These are phyloP conservation scores for Netelia inedita DNA, from an alignment of 2,888 invertebrate species.

Conservation along the genomic window DNA sequence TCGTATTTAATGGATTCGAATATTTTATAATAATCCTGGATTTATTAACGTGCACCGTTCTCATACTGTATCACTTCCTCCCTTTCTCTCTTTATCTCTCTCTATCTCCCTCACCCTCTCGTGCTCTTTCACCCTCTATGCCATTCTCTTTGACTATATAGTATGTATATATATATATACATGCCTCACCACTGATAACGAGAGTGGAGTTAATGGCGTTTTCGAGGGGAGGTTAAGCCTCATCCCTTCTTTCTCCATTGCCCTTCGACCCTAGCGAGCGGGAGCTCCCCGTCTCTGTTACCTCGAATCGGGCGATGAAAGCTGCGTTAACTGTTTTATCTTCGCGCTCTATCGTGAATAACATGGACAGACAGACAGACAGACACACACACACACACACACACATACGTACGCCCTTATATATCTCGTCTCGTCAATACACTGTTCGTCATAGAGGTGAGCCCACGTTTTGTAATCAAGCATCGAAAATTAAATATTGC, in stretches of 20 bases:
- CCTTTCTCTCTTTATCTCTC: slow-evolving; percentile 1
- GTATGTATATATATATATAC: background rate
- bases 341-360: slow-evolving; percentile 10
- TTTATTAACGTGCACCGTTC: slow-evolving; percentile 38
- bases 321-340: slow-evolving; percentile 53
- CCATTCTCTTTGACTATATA: too few species aligned
- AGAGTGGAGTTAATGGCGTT: slow-evolving; percentile 58
- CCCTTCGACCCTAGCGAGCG: background rate
- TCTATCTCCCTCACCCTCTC: slow-evolving; percentile 3
- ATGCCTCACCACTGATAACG: slow-evolving; percentile 19
- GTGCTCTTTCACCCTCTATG: background rate
- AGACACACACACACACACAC: background rate
- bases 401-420: background rate
- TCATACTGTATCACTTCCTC: background rate
- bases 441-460: background rate
- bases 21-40: slow-evolving; percentile 68
- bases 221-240: slow-evolving; percentile 30
- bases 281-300: slow-evolving; percentile 10
- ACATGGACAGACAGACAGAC: too few species aligned
- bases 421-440: background rate
- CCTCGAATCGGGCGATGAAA: slow-evolving; percentile 34
- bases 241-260: slow-evolving; percentile 35
- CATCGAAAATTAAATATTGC: background rate
- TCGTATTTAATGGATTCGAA: slow-evolving; percentile 66
- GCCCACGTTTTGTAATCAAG: background rate